Conservation (phyloP, 2,113 vertebrate species). For the Marcusenius ussheri region DNA sequence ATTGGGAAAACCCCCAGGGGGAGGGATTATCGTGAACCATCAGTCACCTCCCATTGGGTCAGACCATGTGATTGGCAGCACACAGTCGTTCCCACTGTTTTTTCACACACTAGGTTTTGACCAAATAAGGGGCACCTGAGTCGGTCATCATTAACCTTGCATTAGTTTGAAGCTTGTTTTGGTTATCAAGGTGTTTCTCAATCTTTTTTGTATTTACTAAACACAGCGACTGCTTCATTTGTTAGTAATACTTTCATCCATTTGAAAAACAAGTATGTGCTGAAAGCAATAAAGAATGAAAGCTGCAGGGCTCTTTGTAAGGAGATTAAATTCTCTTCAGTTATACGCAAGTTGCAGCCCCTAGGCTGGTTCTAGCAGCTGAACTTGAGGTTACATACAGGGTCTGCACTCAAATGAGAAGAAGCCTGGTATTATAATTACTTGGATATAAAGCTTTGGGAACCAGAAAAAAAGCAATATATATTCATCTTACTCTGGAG, state of each 20-base stretch:
- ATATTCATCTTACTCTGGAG: background rate
- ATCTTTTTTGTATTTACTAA: background rate
- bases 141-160: background rate
- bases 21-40: background rate
- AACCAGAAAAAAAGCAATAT: background rate
- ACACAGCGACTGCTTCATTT: background rate
- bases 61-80: background rate
- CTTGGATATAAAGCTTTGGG: background rate
- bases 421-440: background rate
- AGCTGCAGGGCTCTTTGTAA: background rate
- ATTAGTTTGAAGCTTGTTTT: background rate
- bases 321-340: background rate
- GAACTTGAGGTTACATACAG: background rate
- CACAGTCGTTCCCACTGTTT: background rate
- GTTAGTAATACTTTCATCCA: background rate
- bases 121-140: background rate
- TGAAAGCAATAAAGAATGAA: background rate
- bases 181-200: background rate
- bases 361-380: background rate
- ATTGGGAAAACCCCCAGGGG: background rate
- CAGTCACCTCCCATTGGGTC: background rate
- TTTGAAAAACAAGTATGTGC: background rate
- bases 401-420: background rate
- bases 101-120: background rate
- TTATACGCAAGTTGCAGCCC: background rate